A percentile compares a stretch with the other conserved stretches of the same genome.
phyloP scores from a whole-genome alignment of 2,113 vertebrate genomes.

The Triplophysa dalaica region DNA sequence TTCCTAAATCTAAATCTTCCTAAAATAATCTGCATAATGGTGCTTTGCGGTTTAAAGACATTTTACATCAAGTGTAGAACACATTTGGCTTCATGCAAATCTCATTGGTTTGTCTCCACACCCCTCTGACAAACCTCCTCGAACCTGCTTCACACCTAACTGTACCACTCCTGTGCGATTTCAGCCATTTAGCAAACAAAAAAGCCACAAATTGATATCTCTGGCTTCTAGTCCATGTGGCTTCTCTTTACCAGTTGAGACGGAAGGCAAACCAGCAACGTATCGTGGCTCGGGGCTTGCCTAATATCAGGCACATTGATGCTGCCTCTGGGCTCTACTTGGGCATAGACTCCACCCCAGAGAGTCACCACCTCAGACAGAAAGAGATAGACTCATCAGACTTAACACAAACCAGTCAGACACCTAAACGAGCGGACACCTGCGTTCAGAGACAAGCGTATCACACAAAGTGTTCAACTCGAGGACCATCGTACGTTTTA shows the following conservation, averaged over 20 bases:
- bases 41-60: neutral
- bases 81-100: constrained; percentile 52
- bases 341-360: constrained; percentile 89
- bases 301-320: constrained; percentile 94
- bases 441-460: neutral
- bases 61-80: constrained; percentile 19
- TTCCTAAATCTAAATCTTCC: too few species aligned
- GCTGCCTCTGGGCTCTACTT: constrained; percentile 93
- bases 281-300: constrained; percentile 89
- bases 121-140: constrained; percentile 32
- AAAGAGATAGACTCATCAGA: constrained; percentile 25
- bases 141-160: constrained; percentile 20
- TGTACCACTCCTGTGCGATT: constrained; percentile 2
- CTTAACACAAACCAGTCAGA: constrained; percentile 56
- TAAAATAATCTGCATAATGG: neutral
- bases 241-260: neutral
- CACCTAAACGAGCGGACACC: constrained; percentile 17
- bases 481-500: neutral
- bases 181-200: constrained; percentile 2
- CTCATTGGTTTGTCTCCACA: constrained; percentile 1
- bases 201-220: constrained; percentile 4
- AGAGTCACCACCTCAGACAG: constrained; percentile 81
- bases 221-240: constrained; percentile 28
- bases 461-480: neutral
- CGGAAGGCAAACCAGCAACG: constrained; percentile 54